Percentiles rank a stretch among this genome's conserved stretches.
Evolutionary conservation across 2,113 vertebrate species (phyloP).

Genomic region (Tautogolabrus adspersus): DNA sequence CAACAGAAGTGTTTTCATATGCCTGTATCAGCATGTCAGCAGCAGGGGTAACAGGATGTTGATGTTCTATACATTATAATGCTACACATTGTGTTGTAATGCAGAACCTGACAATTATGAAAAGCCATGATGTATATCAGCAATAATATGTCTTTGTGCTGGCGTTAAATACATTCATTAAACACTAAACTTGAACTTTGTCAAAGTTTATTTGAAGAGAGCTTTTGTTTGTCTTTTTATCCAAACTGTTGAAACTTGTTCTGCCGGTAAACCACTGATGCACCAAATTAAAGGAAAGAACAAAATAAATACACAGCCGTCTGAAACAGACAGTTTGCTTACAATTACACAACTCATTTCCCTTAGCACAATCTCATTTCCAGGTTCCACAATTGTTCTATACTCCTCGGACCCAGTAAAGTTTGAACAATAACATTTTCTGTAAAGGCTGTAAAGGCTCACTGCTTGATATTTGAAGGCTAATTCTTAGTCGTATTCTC

Average conservation of each 20-base stretch:
- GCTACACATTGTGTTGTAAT: slow-evolving; percentile 1
- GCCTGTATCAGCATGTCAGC: neutral
- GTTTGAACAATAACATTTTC: slow-evolving; percentile 23
- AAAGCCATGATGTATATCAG: slow-evolving; percentile 17
- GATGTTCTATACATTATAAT: neutral
- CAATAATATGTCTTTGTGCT: slow-evolving; percentile 15
- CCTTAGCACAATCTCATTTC: slow-evolving; percentile 32
- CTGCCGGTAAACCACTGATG: slow-evolving; percentile 49
- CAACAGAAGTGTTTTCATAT: neutral
- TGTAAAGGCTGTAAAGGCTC: neutral
- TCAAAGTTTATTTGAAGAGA: slow-evolving; percentile 73
- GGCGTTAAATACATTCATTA: slow-evolving; percentile 22
- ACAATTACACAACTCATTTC: slow-evolving; percentile 60
- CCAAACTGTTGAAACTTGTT: slow-evolving; percentile 73
- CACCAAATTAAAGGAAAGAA: slow-evolving; percentile 61
- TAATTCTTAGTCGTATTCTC: too few species aligned
- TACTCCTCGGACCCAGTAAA: slow-evolving; percentile 9
- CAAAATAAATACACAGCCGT: slow-evolving; percentile 55
- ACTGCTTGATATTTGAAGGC: neutral
- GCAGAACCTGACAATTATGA: neutral
- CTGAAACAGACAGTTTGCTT: slow-evolving; percentile 54
- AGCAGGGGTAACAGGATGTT: neutral
- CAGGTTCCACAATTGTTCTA: slow-evolving; percentile 35
- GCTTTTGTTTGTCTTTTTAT: slow-evolving; percentile 65
- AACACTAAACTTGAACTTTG: slow-evolving; percentile 33